Conservation (phyloP, 2,888 invertebrate species). For the Erannis defoliaria region DNA sequence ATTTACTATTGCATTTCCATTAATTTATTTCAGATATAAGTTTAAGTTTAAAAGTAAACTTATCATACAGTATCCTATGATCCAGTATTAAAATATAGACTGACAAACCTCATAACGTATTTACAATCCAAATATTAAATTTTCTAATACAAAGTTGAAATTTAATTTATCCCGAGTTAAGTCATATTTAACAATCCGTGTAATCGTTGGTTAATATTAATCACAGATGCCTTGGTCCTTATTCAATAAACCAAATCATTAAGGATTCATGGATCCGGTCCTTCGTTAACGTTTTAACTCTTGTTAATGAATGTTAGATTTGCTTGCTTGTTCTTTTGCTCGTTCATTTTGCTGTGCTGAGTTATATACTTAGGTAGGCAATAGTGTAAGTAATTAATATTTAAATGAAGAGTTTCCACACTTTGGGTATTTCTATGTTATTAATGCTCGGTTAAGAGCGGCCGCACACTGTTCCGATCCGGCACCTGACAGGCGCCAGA, state of each 20-base stretch:
- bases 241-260: conserved; percentile 36
- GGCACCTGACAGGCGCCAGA: no score
- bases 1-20: no score
- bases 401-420: no score
- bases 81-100: neutral
- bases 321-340: neutral
- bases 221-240: conserved; percentile 26
- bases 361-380: no score
- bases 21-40: no score
- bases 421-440: no score
- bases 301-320: conserved; percentile 21
- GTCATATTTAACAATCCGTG: conserved; percentile 30
- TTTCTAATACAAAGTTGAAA: conserved; percentile 8
- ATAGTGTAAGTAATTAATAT: no score
- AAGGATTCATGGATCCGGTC: conserved; percentile 36
- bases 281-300: conserved; percentile 35
- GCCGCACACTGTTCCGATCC: no score
- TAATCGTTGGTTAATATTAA: conserved; percentile 33
- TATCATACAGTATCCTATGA: no score
- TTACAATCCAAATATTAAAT: neutral
- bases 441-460: no score
- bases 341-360: neutral
- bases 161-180: conserved; percentile 18
- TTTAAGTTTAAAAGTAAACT: no score
- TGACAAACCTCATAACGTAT: neutral